phyloP scores from a whole-genome alignment of 2,113 vertebrate genomes.

The Ictidomys tridecemlineatus region DNA sequence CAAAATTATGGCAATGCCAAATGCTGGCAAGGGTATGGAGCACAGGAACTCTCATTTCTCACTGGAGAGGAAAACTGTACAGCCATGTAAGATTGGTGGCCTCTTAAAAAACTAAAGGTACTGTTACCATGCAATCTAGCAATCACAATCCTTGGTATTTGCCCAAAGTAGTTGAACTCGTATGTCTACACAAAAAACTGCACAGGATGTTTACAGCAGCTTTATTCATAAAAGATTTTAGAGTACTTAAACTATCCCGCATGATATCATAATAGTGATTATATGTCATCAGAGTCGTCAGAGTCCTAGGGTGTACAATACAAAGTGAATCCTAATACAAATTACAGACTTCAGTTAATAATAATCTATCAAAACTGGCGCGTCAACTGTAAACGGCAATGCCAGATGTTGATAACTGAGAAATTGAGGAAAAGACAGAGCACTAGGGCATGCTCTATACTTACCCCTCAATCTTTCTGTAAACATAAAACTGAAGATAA shows the following conservation, averaged over 20 bases:
- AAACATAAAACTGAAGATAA: neutral
- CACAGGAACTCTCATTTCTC: neutral
- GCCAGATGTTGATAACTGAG: neutral
- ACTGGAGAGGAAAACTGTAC: neutral
- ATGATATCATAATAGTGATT: neutral
- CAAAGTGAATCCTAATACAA: neutral
- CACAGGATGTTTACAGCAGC: too few relatives aligned
- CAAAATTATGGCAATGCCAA: neutral
- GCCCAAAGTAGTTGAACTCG: neutral
- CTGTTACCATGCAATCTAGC: neutral
- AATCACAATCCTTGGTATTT: neutral
- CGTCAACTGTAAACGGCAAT: neutral
- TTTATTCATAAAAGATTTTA: too few relatives aligned
- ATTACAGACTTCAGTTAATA: neutral
- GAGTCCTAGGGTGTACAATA: neutral
- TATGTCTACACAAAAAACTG: neutral
- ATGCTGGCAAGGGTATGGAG: neutral
- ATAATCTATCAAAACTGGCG: neutral
- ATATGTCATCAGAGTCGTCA: neutral
- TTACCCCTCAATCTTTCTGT: neutral
- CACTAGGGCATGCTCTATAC: neutral
- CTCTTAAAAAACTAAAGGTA: neutral
- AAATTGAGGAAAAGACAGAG: neutral
- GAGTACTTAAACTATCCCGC: neutral
- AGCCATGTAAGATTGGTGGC: neutral